phyloP scores from a whole-genome alignment of 2,888 invertebrate genomes.

The Didymodactylos carnosus region DNA sequence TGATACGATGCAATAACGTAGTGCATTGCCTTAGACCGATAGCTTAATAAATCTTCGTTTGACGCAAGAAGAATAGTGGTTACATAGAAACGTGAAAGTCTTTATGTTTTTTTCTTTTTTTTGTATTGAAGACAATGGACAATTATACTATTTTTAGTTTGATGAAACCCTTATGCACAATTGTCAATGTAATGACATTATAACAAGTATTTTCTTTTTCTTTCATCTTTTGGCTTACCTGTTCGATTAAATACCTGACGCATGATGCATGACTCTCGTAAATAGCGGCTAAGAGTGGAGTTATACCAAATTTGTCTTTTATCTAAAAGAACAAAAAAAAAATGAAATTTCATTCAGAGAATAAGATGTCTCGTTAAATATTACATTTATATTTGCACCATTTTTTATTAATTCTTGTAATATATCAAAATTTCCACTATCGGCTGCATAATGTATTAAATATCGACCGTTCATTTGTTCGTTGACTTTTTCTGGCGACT shows the following conservation, averaged over 20 bases:
- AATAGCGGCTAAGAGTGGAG: slow-evolving; percentile 73
- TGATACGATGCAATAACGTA: too few species aligned
- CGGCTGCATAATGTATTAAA: slow-evolving; percentile 72
- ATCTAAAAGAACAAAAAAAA: slow-evolving; percentile 43
- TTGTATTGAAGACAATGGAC: too few species aligned
- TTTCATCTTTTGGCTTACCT: too few species aligned
- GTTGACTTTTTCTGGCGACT: slow-evolving; percentile 58
- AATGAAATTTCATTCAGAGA: not conserved
- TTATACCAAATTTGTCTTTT: slow-evolving; percentile 80
- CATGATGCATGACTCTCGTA: slow-evolving; percentile 87
- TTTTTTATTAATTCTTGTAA: slow-evolving; percentile 64
- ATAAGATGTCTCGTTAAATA: slow-evolving; percentile 22
- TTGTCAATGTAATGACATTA: too few species aligned
- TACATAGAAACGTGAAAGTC: too few species aligned
- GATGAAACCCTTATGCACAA: too few species aligned
- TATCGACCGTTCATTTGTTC: slow-evolving; percentile 65
- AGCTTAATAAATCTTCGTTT: too few species aligned
- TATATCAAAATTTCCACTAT: slow-evolving; percentile 77
- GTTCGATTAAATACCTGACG: slow-evolving; percentile 63
- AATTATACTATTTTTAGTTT: too few species aligned
- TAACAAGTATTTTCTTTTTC: too few species aligned
- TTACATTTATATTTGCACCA: slow-evolving; percentile 81
- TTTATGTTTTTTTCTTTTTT: too few species aligned
- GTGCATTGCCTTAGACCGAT: too few species aligned
- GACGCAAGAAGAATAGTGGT: too few species aligned